Evolutionary conservation across 2,888 invertebrate species (phyloP).

Genomic region (Esperia sulphurella): DNA sequence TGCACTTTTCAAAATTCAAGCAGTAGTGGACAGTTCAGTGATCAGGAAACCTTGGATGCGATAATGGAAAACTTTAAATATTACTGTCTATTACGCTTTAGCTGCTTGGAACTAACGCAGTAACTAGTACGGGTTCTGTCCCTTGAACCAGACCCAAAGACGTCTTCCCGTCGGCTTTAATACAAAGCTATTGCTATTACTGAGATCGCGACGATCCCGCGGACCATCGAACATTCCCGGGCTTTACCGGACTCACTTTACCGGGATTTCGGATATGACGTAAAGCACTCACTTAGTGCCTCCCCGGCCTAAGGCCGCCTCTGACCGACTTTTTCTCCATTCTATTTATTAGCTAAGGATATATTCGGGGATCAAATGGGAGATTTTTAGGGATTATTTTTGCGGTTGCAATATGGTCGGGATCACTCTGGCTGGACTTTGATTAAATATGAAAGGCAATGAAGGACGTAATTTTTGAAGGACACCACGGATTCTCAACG

Average conservation of each 20-base stretch:
- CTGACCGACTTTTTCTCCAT: slow-evolving; percentile 71
- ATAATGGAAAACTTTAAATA: too few relatives aligned
- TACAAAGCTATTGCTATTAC: slow-evolving; percentile 79
- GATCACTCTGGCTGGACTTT: slow-evolving; percentile 28
- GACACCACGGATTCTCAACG: neutral
- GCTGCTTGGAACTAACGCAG: neutral
- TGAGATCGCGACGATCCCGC: slow-evolving; percentile 60
- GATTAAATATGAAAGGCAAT: neutral
- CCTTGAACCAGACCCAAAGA: slow-evolving; percentile 59
- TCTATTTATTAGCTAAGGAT: slow-evolving; percentile 71
- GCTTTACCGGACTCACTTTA: slow-evolving; percentile 75
- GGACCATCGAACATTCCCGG: slow-evolving; percentile 72
- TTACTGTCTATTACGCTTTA: neutral
- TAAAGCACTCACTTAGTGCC: slow-evolving; percentile 72
- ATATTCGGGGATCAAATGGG: slow-evolving; percentile 58
- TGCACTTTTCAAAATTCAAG: too few relatives aligned
- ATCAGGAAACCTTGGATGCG: too few relatives aligned
- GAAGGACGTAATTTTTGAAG: neutral
- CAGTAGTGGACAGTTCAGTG: too few relatives aligned
- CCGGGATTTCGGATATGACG: slow-evolving; percentile 79
- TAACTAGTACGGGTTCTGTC: slow-evolving; percentile 25
- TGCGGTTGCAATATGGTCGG: slow-evolving; percentile 50
- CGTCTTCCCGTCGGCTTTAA: slow-evolving; percentile 71
- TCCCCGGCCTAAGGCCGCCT: slow-evolving; percentile 30
- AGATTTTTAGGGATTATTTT: slow-evolving; percentile 51